Evolutionary conservation across 35 echinoderm and acorn worm species (phyloP), one percentile per base, ranked within the genome.

Genomic region (Apostichopus parvimensis): DNA sequence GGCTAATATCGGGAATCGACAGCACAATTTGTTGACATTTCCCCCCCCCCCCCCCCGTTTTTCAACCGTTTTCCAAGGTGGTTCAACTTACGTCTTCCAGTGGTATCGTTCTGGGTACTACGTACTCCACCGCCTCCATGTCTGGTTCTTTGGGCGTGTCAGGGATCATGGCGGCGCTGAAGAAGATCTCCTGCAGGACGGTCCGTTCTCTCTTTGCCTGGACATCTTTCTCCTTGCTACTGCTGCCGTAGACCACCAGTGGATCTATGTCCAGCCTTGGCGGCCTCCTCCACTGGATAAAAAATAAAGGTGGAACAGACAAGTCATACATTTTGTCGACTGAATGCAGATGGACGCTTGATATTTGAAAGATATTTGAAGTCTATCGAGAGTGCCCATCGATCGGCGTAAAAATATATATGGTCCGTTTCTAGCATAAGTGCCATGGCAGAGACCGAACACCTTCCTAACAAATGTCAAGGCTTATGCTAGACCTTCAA

Each of bases 1-100:
- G 28, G 28, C 1, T 2, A 34, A 34, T 34, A 34, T 0, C 28
- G 0, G 28, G 28, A 34, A 34, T 34, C 28, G 2, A 34, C 28
- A 34, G 0, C 28, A 34, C 28, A 34, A 34, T 34, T 1, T 34
- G 28, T 34, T 34, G 28, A 34, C 28, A 34, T 34, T 34, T 1
- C 28, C 2, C 28, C 28, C 28, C 28, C 28, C 28, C 28, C 28
- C 28, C 28, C 28, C 0, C 28, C 1, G 0, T 1, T 34, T 34
- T 34, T 34, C 28, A 34, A 34, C 28, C 28, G 28, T 34, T 34
- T 34, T 1, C 28, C 28, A 34, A 60, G 4, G 11, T 1, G 0
- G 11, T 12, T 21, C 73, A n/a, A 98, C 97, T 96, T 80, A 99
- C 97, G 90, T 99, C 97, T 92, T 99, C 95, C 25, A 99, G 66